Conservation (phyloP, 2,113 vertebrate species). For the Cepphus grylle region DNA sequence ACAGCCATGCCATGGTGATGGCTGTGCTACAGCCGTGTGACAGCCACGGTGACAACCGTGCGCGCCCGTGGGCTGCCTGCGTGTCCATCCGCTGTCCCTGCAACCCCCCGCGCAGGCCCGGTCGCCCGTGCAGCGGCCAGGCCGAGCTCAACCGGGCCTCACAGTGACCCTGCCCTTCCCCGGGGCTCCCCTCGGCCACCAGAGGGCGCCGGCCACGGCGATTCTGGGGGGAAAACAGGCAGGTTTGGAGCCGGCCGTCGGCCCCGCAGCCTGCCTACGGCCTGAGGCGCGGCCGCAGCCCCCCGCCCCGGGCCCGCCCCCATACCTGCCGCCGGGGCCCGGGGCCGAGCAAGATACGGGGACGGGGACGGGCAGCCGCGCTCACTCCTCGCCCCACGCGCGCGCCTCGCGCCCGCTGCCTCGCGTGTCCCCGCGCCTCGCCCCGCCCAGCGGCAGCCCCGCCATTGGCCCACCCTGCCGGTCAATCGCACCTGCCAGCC, state of each 20-base stretch:
- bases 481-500: not conserved
- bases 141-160: not conserved
- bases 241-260: not conserved
- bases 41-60: too few relatives aligned
- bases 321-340: not conserved
- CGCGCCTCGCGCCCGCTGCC: not conserved
- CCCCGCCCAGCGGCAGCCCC: not conserved
- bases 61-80: not conserved
- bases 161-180: too few relatives aligned
- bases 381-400: not conserved
- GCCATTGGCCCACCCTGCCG: conserved; percentile 8
- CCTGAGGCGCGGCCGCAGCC: not conserved
- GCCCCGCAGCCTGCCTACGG: too few relatives aligned
- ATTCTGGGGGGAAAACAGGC: rapidly evolving
- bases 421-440: not conserved
- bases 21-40: too few relatives aligned
- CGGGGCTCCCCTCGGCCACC: not conserved
- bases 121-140: too few relatives aligned
- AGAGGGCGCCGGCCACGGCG: not conserved
- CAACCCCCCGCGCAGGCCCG: not conserved
- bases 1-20: not conserved
- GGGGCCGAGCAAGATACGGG: not conserved
- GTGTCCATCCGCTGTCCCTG: rapidly evolving
- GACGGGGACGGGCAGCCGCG: not conserved
- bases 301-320: not conserved